phyloP scores from a whole-genome alignment of 1,140 invertebrate species.

The Drosophila parabipectinata region DNA sequence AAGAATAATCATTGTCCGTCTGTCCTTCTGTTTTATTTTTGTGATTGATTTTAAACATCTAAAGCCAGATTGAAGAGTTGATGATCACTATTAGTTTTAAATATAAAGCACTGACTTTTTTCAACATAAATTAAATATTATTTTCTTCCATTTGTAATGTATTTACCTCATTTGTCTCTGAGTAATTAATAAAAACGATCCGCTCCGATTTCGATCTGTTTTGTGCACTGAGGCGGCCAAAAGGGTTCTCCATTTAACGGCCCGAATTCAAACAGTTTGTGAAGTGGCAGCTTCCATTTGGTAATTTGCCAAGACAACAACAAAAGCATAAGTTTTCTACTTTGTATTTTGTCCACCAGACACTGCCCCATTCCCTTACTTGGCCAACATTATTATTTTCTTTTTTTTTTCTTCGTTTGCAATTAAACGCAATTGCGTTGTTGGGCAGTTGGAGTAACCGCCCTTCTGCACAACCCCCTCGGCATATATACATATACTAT shows the following conservation, averaged over 20 bases:
- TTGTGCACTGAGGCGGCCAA: constrained; percentile 40
- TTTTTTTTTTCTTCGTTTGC: constrained; percentile 33
- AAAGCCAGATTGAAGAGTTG: constrained; percentile 14
- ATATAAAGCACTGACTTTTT: background rate
- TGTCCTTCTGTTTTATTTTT: background rate
- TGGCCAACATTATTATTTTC: constrained; percentile 37
- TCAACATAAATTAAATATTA: background rate
- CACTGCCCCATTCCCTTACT: constrained; percentile 23
- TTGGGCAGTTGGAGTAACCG: constrained; percentile 26
- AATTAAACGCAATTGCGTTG: constrained; percentile 80
- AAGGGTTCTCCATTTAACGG: constrained; percentile 31
- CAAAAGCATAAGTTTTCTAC: constrained; percentile 50
- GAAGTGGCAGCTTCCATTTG: constrained; percentile 61
- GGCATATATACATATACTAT: background rate
- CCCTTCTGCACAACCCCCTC: background rate
- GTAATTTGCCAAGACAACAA: constrained; percentile 68
- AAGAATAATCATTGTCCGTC: background rate
- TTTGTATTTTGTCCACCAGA: constrained; percentile 62
- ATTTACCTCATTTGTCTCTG: constrained; percentile 31
- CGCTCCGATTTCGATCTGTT: constrained; percentile 52
- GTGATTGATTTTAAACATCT: constrained; percentile 47
- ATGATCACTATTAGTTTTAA: constrained; percentile 3
- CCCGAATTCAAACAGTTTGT: constrained; percentile 50
- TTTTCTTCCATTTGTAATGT: background rate
- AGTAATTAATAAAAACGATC: constrained; percentile 39